Evolutionary conservation across 2,797 vertebrate species (phyloP).

Genomic region (Chrysocyon brachyurus): DNA sequence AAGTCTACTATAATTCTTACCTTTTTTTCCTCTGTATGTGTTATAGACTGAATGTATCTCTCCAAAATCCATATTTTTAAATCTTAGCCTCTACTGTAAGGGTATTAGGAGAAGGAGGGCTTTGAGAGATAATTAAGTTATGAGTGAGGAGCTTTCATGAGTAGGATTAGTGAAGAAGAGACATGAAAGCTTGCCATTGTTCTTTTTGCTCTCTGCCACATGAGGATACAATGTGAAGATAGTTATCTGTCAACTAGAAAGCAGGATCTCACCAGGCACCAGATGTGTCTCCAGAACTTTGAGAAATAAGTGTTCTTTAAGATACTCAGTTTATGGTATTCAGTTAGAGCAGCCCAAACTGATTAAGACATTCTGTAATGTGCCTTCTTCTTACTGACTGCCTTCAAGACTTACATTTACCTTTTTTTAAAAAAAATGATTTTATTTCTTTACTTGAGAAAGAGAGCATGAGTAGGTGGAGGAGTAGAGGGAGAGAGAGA

Average conservation of each 20-base stretch:
- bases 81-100: neutral
- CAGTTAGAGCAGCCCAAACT: too few species aligned
- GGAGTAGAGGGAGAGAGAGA: too few species aligned
- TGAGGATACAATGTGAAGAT: neutral
- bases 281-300: neutral
- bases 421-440: neutral
- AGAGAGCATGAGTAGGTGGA: too few species aligned
- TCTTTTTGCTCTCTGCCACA: neutral
- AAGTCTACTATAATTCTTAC: neutral
- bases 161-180: neutral
- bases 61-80: neutral
- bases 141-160: neutral
- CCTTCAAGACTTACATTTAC: neutral
- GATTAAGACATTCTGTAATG: neutral
- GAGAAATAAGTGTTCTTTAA: neutral
- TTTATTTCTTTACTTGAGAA: too few species aligned
- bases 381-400: neutral
- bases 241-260: too few species aligned
- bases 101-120: neutral
- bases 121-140: neutral
- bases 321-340: neutral
- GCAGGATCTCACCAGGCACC: neutral
- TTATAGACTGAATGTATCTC: neutral
- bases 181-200: neutral
- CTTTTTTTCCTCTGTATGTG: neutral